A percentile compares a stretch with the other conserved stretches of the same genome.
These are phyloP conservation scores for Stenopsyche tienmushanensis DNA, from an alignment of 1,140 invertebrate genomes.

Conservation along the genomic window DNA sequence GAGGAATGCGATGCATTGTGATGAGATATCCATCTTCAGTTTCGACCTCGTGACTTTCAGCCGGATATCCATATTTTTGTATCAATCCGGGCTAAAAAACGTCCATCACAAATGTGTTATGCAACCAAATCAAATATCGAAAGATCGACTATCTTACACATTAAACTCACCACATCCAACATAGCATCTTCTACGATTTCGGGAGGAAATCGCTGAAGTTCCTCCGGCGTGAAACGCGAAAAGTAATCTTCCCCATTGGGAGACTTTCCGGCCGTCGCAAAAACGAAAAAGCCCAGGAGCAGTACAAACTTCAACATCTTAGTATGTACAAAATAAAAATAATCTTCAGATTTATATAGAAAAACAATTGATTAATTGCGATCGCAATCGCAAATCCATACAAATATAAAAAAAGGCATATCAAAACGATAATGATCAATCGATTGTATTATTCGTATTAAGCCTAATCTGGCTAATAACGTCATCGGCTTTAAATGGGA, in stretches of 20 bases:
- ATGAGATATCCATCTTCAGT: conserved; percentile 63
- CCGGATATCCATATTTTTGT: conserved; percentile 58
- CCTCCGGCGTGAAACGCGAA: background rate
- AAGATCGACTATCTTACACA: conserved; percentile 2
- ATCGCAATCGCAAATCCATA: too few relatives aligned
- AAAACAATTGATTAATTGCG: too few relatives aligned
- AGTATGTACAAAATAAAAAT: too few relatives aligned
- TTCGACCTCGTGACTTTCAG: conserved; percentile 54
- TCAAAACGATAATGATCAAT: too few relatives aligned
- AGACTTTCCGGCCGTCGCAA: background rate
- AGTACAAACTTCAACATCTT: conserved; percentile 60
- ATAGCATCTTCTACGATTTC: background rate
- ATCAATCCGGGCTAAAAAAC: conserved; percentile 44
- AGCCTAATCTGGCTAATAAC: too few relatives aligned
- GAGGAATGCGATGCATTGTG: conserved; percentile 58
- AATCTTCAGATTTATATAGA: too few relatives aligned
- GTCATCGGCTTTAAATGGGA: too few relatives aligned
- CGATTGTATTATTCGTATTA: too few relatives aligned
- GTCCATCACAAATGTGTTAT: too few relatives aligned
- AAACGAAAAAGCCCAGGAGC: conserved; percentile 19
- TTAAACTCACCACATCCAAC: conserved; percentile 6
- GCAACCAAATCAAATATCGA: too few relatives aligned
- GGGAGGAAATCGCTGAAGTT: background rate
- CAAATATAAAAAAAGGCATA: too few relatives aligned
- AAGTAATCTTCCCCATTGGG: conserved; percentile 5